Evolutionary conservation across 2,113 vertebrate genomes (phyloP), one percentile per base, ranked within the genome.

Genomic region (Callorhinus ursinus): DNA sequence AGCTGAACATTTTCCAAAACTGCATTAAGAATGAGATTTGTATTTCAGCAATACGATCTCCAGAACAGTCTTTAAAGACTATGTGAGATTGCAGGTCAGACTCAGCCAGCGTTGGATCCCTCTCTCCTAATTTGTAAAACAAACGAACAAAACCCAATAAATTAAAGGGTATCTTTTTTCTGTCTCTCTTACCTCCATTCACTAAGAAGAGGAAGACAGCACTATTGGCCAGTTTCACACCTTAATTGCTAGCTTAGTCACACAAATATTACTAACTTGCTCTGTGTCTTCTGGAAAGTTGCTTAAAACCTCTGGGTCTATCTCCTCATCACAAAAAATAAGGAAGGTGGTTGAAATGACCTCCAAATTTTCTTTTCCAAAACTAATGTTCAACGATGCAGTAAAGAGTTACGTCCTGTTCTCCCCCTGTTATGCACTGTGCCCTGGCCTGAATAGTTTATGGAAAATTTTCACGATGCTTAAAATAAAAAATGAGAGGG

Each of bases 401-500:
- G n/a, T n/a, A 61, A 71, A 83, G 46, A 65, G 22, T 26, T 13
- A 6, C 1, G 1, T 53, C 46, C 36, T 26, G 36, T 49, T 69
- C 84, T 65, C 1, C 4, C 31, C 36, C 14, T 1, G 28, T 39
- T 28, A 28, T 1, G 0, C 31, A 12, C 77, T 9, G 3, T n/a
- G 88, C 46, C 26, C 10, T 14, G 57, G 18, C 51, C 11, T 26
- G n/a, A 90, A 1, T 6, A 67, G 77, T 33, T 33, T 42, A 4
- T 6, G 53, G 71, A 63, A 28, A 57, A 3, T 55, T 53, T 88
- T 12, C 59, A 42, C 18, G 42, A 80, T 81, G 87, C n/a, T 88
- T 36, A 76, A 39, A 81, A 85, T 59, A 88, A 95, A 93, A 76
- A 88, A n/a, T n/a, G 53, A 82, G 31, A 79, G 19, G n/a, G n/a